A percentile compares a stretch with the other conserved stretches of the same genome.
phyloP scores from a whole-genome alignment of 2,113 vertebrate species.

The Urocynchramus pylzowi region DNA sequence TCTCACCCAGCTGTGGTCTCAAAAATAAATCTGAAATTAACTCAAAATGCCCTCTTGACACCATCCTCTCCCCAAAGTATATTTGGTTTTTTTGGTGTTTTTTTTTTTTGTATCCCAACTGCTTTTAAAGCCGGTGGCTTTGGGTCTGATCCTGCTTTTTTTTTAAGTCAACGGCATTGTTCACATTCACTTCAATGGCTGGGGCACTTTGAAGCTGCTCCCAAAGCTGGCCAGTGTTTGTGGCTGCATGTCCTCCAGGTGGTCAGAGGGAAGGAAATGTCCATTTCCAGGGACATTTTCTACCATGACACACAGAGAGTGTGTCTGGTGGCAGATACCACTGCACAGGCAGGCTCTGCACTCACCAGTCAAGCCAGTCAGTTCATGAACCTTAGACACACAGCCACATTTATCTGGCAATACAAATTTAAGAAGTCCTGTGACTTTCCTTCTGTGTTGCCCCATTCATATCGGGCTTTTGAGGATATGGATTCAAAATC shows the following conservation, averaged over 20 bases:
- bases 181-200: background rate
- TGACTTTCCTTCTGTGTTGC: background rate
- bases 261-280: background rate
- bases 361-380: background rate
- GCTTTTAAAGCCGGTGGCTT: background rate
- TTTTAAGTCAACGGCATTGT: background rate
- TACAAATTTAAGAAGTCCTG: background rate
- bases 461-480: background rate
- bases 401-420: background rate
- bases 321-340: background rate
- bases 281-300: background rate
- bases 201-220: background rate
- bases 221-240: accelerated
- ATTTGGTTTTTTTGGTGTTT: too few relatives aligned
- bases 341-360: background rate
- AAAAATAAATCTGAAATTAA: slow-evolving; percentile 34
- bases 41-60: background rate
- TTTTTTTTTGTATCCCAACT: background rate
- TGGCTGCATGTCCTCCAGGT: background rate
- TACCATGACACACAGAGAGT: accelerated
- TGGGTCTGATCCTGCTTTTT: background rate
- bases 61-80: background rate
- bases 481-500: background rate
- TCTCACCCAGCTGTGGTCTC: slow-evolving; percentile 6
- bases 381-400: background rate